These are phyloP conservation scores for Entomobrya proxima DNA, from an alignment of 2,888 invertebrate species.

Conservation along the genomic window DNA sequence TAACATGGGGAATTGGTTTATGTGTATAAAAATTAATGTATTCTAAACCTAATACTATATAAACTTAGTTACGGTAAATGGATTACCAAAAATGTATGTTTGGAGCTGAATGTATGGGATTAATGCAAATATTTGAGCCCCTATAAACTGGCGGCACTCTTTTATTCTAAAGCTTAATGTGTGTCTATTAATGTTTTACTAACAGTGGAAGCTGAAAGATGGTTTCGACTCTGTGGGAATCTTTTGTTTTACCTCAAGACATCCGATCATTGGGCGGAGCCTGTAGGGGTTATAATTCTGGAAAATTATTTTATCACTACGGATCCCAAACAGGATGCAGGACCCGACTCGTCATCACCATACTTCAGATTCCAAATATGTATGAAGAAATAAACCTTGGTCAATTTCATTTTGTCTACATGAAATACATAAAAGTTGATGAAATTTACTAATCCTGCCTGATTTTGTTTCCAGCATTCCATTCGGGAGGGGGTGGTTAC, in stretches of 20 bases:
- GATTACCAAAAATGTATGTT: no score
- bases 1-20: not conserved
- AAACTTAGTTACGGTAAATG: no score
- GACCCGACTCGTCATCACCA: constrained; percentile 82
- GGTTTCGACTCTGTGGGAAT: constrained; percentile 95
- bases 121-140: no score
- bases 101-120: no score
- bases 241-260: constrained; percentile 94
- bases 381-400: not conserved
- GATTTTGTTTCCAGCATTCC: constrained; percentile 59
- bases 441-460: not conserved
- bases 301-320: constrained; percentile 90
- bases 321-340: constrained; percentile 79
- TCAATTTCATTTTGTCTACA: not conserved
- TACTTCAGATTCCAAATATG: constrained; percentile 89
- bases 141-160: no score
- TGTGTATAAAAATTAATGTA: constrained; percentile 8
- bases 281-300: constrained; percentile 90
- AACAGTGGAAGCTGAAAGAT: constrained; percentile 87
- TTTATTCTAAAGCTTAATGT: not conserved
- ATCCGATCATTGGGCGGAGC: constrained; percentile 91
- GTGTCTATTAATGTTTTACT: not conserved
- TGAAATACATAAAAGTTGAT: not conserved
- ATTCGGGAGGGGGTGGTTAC: constrained; percentile 83
- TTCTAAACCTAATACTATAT: no score